phyloP scores from a whole-genome alignment of 2,797 vertebrate genomes.

The Lophius americanus region DNA sequence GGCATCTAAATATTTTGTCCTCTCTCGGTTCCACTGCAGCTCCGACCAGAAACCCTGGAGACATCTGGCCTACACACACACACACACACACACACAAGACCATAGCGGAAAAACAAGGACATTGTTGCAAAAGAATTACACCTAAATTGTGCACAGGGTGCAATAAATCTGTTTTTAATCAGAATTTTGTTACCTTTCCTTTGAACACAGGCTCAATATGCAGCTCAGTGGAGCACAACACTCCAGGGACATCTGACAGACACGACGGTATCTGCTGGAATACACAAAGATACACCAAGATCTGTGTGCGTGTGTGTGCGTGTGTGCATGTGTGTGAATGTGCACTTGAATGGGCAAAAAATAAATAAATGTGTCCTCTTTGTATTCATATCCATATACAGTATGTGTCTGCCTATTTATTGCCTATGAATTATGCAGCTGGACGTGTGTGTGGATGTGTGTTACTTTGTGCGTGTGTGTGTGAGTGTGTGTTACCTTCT shows the following conservation, averaged over 20 bases:
- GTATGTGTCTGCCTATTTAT: neutral
- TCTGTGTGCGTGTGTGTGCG: neutral
- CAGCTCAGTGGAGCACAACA: constrained; percentile 85
- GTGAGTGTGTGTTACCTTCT: constrained; percentile 67
- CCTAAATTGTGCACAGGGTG: neutral
- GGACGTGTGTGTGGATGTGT: neutral
- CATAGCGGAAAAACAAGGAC: constrained; percentile 50
- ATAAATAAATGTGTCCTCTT: constrained; percentile 4
- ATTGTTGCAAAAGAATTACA: constrained; percentile 36
- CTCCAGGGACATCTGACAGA: constrained; percentile 85
- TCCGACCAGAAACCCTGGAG: constrained; percentile 91
- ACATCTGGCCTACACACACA: constrained; percentile 75
- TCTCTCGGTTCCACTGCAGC: constrained; percentile 88
- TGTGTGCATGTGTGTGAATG: neutral
- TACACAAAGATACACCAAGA: constrained; percentile 25
- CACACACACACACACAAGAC: constrained; percentile 22
- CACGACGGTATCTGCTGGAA: constrained; percentile 70
- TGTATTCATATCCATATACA: constrained; percentile 19
- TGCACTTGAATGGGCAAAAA: neutral
- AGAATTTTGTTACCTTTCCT: constrained; percentile 80
- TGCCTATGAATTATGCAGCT: constrained; percentile 7
- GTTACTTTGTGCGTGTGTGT: neutral
- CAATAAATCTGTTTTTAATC: neutral
- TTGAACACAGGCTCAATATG: constrained; percentile 84
- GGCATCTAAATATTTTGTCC: constrained; percentile 82